Evolutionary conservation across 2,888 invertebrate species (phyloP), one percentile per base, ranked within the genome.

Genomic region (Cataglyphis livida): DNA sequence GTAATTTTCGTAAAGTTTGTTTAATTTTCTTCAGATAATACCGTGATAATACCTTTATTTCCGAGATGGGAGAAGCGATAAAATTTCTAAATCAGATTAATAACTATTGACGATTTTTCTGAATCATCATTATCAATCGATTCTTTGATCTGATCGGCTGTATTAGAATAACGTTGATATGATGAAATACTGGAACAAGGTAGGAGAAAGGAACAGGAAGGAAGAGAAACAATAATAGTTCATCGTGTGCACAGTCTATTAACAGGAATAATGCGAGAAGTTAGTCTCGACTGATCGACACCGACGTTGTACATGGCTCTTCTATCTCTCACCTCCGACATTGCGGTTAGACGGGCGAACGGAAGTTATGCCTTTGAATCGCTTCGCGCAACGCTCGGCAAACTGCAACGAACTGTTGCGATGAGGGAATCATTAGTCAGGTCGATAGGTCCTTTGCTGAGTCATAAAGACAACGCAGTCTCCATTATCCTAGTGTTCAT

Each of bases 291-390:
- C 59, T 74, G 88, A 76, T 87, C 88, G 87, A 88, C 85, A 86
- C 84, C 84, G 87, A 86, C 88, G 84, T 87, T 89, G 82, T 84
- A 85, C 85, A 73, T 84, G 85, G 75, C 82, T 85, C 64, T 78
- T 66, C 64, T 66, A 68, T 59, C 66, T 59, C 25, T 87, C 87
- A 86, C 87, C 89, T 88, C 84, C 85, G 87, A 90, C 86, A 87
- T 88, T 88, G 89, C 84, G 85, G 91, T 85, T 73, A 73, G 88
- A 78, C 84, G 83, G 71, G 84, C 84, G 90, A 89, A 89, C 91
- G 88, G 90, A 91, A 92, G 89, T 91, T 92, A 91, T 90, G 90
- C 86, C 91, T 91, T 91, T 91, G 90, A 86, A 88, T 89, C 88
- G 90, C 90, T 92, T 89, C 85, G 86, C 86, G 88, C 88, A 90